Evolutionary conservation across 1,140 invertebrate genomes (phyloP), one percentile per base, ranked within the genome.

Genomic region (Pinna nobilis): DNA sequence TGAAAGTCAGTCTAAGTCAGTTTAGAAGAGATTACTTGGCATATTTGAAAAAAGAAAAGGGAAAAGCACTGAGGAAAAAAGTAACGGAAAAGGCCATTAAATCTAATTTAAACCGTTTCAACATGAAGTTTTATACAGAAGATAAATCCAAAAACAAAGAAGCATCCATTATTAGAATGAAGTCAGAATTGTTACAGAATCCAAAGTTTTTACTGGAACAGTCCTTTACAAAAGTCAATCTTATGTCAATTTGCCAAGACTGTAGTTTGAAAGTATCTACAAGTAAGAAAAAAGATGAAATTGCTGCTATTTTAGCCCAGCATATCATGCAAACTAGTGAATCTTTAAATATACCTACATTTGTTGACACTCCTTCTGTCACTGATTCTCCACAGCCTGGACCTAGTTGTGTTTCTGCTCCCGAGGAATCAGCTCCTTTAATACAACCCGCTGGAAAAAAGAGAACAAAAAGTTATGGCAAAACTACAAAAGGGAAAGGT

Each of bases 11-110:
- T 3, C 23, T 70, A 0, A 60, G 67, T 60, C 55, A 70, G 15
- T 70, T 70, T 35, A 5, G 55, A 1, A 35, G 41, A 33, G 44
- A 60, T 49, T 60, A 33, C 28, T 25, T 70, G 11, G 5, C n/a
- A 23, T 50, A 37, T 35, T 9, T 60, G 6, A 25, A 35, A 15
- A 61, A 70, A 32, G 47, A 60, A 37, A 70, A 70, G 55, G 57
- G 55, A 18, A 60, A 60, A 39, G 67, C 67, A 25, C 44, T 70
- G 18, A 28, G 67, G 6, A 70, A 70, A 51, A 70, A 70, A 18
- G 67, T 61, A 6, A 50, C 28, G 39, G 44, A 60, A 11, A 60
- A 33, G 18, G 23, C 39, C 25, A n/a, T 32, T 13, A 49, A 49
- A 47, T 37, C 18, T 2, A 32, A 11, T 23, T 2, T 32, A 25